phyloP scores from a whole-genome alignment of 2,888 invertebrate species.

The Lepidonotus clava region DNA sequence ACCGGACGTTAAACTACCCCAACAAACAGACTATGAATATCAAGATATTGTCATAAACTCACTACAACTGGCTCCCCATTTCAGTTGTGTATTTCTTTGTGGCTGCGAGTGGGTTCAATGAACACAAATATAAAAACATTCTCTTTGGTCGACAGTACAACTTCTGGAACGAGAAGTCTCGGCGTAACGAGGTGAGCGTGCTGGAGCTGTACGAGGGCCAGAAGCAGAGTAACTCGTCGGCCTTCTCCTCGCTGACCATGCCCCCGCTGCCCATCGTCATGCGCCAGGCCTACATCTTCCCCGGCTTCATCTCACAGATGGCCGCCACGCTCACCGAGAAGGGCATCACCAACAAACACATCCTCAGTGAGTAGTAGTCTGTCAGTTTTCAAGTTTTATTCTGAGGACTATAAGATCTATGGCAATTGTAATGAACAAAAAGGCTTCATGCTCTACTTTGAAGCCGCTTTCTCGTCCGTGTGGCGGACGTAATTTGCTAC shows the following conservation, averaged over 20 bases:
- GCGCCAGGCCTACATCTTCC: slow-evolving; percentile 93
- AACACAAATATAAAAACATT: background rate
- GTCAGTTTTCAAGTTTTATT: too few relatives aligned
- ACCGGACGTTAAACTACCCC: too few relatives aligned
- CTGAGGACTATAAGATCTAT: too few relatives aligned
- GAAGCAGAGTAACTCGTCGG: slow-evolving; percentile 88
- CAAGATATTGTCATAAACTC: too few relatives aligned
- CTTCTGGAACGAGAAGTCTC: slow-evolving; percentile 92
- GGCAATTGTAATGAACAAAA: too few relatives aligned
- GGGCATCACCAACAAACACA: slow-evolving; percentile 92
- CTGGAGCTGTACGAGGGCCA: slow-evolving; percentile 98
- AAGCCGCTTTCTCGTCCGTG: too few relatives aligned
- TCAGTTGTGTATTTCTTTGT: too few relatives aligned
- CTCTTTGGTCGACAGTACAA: slow-evolving; percentile 84
- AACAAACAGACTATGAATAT: too few relatives aligned
- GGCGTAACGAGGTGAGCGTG: slow-evolving; percentile 94
- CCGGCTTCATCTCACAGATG: slow-evolving; percentile 89
- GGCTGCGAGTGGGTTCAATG: too few relatives aligned
- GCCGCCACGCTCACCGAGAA: slow-evolving; percentile 94
- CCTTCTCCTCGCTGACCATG: slow-evolving; percentile 92
- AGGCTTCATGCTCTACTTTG: too few relatives aligned
- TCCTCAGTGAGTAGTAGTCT: slow-evolving; percentile 88
- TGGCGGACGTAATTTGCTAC: too few relatives aligned
- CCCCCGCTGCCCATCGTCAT: slow-evolving; percentile 85
- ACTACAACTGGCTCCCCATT: too few relatives aligned